Base-by-base conservation (phyloP, 30 jellyfish, hydroid and myxozoan genomes). In the Pseudorhiza aurosa region DNA sequence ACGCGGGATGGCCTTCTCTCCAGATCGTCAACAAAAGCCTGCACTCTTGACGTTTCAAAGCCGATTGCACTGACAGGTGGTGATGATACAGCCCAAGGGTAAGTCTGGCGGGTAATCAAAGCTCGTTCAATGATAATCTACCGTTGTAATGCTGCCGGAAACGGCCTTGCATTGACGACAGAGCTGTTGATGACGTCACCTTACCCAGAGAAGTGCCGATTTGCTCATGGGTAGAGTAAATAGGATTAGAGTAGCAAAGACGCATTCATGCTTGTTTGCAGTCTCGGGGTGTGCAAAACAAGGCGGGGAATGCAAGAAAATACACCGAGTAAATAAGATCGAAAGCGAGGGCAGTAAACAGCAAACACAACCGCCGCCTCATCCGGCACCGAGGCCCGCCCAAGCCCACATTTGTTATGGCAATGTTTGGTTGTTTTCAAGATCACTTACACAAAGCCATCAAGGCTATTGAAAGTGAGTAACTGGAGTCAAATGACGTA, bases 81-180 rank as follows among this genome's bases (percentile, higher is more conserved):
- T 4, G 50, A 31, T 42, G 77, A 2, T 6, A 1, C 36, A 64
- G 77, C 77, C 68, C 26, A 32, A n/a, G 49, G 83, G 82, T 71
- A 47, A 12, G 51, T 70, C 71, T 70, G 56, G 18, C 83, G 71
- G 68, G 83, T 47, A 44, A 32, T 44, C 68, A 50, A 45, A 1
- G 72, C 83, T 51, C 28, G 70, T 37, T 22, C 68, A 35, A 21
- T 19, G 68, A 53, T 70, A 70, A 70, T 70, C 83, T 2, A 37
- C 65, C 67, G 83, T 40, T 44, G 83, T 45, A 43, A 28, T 45
- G 49, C 58, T 37, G 8, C 83, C 83, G 83, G 83, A 70, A 70
- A 57, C 68, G 40, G 31, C 30, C 46, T 45, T 58, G 67, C 39
- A 26, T 17, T 26, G 36, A 49, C 46, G 83, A 70, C 65, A 42